A percentile compares a stretch with the other conserved stretches of the same genome.
phyloP scores from a whole-genome alignment of 2,797 vertebrate species.

The Fundulus diaphanus region DNA sequence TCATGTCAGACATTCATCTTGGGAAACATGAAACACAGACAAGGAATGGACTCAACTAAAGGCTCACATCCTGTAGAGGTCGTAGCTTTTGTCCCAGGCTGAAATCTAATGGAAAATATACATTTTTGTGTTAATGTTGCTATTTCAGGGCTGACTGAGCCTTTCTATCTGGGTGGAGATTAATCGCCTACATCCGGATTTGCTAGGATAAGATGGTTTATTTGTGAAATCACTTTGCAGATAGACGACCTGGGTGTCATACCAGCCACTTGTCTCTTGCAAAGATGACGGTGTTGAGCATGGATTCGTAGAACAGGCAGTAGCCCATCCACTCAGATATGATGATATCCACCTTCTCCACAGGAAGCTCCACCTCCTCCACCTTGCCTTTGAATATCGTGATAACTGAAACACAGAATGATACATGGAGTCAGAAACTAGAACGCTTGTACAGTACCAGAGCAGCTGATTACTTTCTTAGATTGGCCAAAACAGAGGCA shows the following conservation, averaged over 20 bases:
- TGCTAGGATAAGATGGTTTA: not conserved
- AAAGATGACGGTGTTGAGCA: slow-evolving; percentile 98
- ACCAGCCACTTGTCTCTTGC: slow-evolving; percentile 99
- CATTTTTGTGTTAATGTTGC: no score
- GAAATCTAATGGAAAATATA: no score
- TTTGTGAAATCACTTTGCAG: not conserved
- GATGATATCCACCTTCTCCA: slow-evolving; percentile 97
- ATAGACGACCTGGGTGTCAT: slow-evolving; percentile 27
- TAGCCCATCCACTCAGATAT: slow-evolving; percentile 99
- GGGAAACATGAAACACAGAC: no score
- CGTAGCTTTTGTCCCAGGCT: no score
- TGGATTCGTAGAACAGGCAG: slow-evolving; percentile 97
- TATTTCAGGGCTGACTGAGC: not conserved
- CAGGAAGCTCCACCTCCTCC: slow-evolving; percentile 95
- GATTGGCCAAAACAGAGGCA: not conserved
- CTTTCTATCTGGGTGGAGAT: no score
- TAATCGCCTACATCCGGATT: not conserved
- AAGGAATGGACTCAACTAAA: no score
- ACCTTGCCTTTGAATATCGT: slow-evolving; percentile 98
- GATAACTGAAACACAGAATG: slow-evolving; percentile 87
- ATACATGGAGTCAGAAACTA: not conserved
- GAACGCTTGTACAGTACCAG: no score
- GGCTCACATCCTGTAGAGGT: no score
- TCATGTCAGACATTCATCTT: no score
- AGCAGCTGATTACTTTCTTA: no score